Base-by-base conservation (phyloP, 2,888 invertebrate genomes). In the Rhabditoides inermis region DNA sequence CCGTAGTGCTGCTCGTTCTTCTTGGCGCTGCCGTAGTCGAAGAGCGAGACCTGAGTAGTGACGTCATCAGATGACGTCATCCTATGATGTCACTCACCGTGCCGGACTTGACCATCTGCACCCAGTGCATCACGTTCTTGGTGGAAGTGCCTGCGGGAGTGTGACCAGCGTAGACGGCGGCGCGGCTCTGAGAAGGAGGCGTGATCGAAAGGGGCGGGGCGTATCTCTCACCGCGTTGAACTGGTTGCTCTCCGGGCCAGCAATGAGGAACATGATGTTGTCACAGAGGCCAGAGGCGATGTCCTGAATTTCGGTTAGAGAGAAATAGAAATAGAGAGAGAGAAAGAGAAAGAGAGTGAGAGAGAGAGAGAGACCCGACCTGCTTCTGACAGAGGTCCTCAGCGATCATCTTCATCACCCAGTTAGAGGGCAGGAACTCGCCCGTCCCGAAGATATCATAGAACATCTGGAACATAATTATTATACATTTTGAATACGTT, bases 201-300 rank as follows among this genome's bases (percentile, higher is more conserved):
- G n/a, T n/a, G 20, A 26, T 52, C 37, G n/a, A 10, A 26, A 22
- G 22, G 22, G 22, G 12, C 6, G 10, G 45, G 6, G 22, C 22
- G 7, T 45, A 7, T 45, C 18, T 45, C 18, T 53, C 28, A 72
- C 73, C 36, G 47, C 45, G 50, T 76, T 75, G 54, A 70, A 60
- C 49, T 76, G 70, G 35, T 65, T 51, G 42, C 65, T 71, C 27
- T 74, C 68, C 0, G 74, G 76, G 86, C 89, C 89, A 60, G 83
- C 84, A 1, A 88, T 69, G 12, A 85, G 77, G 74, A 88, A 88
- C 51, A 89, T 65, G 0, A 85, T 73, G 73, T 87, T 85, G 68
- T 84, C 84, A 75, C 88, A 89, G 47, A 88, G 81, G 20, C 12
- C 7, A 22, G 4, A 18, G 12, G 4, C 37, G 37, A 30, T 20